These are phyloP conservation scores for Ochropleura leucogaster DNA, from an alignment of 2,888 invertebrate genomes.

Conservation along the genomic window DNA sequence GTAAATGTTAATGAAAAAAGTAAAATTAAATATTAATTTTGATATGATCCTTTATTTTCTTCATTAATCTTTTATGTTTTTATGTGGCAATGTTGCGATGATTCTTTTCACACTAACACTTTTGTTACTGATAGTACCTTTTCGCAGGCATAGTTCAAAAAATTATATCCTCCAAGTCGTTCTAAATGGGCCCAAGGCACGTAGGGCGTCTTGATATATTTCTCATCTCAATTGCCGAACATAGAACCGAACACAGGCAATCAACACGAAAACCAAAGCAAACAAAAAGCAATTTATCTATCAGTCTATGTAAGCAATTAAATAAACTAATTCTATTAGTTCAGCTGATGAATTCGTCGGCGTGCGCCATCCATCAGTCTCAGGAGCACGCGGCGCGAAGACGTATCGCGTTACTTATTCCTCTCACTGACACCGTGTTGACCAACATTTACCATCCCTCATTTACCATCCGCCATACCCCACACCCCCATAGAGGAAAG, in stretches of 20 bases:
- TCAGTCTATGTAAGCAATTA: slow-evolving; percentile 54
- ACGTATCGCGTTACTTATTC: slow-evolving; percentile 68
- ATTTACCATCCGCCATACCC: slow-evolving; percentile 29
- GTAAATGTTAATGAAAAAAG: no score
- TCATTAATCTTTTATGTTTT: no score
- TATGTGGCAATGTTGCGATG: no score
- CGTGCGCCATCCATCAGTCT: slow-evolving; percentile 79
- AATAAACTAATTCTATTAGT: slow-evolving; percentile 62
- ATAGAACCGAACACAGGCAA: not conserved
- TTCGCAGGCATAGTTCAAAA: no score
- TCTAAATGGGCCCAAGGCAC: no score
- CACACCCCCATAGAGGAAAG: slow-evolving; percentile 10
- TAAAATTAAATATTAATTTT: no score
- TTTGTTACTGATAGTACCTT: no score
- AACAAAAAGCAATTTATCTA: slow-evolving; percentile 39
- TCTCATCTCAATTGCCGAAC: not conserved
- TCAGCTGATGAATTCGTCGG: slow-evolving; percentile 68
- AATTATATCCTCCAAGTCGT: no score
- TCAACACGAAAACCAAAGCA: slow-evolving; percentile 14
- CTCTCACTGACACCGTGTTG: slow-evolving; percentile 58
- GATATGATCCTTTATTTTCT: no score
- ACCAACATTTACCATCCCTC: slow-evolving; percentile 54
- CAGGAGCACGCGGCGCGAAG: slow-evolving; percentile 76
- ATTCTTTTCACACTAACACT: no score
- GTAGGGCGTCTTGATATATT: no score